Conservation (phyloP, 2,113 vertebrate genomes). For the Empidonax alnorum region DNA sequence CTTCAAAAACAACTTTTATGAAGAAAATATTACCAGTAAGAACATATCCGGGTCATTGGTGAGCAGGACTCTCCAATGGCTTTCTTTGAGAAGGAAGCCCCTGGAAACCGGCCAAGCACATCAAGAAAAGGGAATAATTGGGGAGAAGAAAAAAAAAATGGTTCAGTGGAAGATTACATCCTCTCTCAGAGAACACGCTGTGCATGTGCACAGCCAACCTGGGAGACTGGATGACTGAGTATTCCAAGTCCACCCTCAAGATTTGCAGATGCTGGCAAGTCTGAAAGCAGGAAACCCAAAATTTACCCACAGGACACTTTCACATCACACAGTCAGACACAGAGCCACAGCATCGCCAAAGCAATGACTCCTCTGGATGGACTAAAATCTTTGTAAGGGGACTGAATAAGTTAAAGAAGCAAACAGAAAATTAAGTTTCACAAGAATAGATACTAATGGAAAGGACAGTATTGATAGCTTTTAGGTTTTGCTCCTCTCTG, state of each 20-base stretch:
- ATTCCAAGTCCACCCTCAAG: not conserved
- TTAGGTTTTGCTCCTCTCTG: not conserved
- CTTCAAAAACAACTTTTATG: not conserved
- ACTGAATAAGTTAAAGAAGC: not conserved
- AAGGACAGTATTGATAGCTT: not conserved
- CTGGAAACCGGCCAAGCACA: not conserved
- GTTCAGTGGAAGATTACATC: not conserved
- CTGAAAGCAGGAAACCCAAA: not conserved
- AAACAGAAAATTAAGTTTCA: not conserved
- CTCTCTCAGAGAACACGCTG: not conserved
- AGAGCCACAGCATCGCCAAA: not conserved
- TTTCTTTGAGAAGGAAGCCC: not conserved
- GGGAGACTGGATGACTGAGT: not conserved
- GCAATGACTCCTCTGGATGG: not conserved
- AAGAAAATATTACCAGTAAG: not conserved
- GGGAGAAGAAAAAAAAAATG: no score
- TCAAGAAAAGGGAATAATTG: not conserved
- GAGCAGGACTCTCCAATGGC: not conserved
- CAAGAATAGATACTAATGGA: not conserved
- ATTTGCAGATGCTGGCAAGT: not conserved
- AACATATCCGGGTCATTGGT: not conserved
- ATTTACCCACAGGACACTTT: not conserved
- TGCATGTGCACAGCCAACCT: not conserved
- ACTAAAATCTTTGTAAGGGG: not conserved
- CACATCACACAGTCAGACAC: accelerated